Evolutionary conservation across 2,888 invertebrate species (phyloP), one percentile per base, ranked within the genome.

Genomic region (Chrysina gloriosa): DNA sequence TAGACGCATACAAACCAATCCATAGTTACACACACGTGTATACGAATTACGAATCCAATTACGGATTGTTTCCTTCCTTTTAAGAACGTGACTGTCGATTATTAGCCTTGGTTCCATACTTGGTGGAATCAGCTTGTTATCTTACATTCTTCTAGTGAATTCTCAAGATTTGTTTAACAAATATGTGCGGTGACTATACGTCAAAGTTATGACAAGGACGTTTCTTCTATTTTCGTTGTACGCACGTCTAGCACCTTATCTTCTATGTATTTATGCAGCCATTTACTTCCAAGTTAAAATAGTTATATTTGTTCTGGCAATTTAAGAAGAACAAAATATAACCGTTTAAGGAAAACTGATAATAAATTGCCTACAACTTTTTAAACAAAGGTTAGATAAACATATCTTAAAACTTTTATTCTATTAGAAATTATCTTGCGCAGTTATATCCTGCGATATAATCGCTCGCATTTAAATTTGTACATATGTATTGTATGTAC

Each of bases 11-110:
- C 23, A 39, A 11, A 3, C 39, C 27, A 31, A 19, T 52, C 16
- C 29, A 19, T 52, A 16, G 9, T n/a, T 4, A 58, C 25, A 14
- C 7, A 36, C 39, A 42, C 58, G 39, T 61, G 9, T 19, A 31
- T 31, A 52, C 16, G 25, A 11, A 23, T 31, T 11, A 16, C 21
- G 19, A 19, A 31, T 29, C 31, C 29, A 7, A 45, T 42, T 61
- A 56, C 56, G 39, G 34, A 42, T 61, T 16, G 29, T 61, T 61
- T 56, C 42, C 58, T 61, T 61, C 58, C 58, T 61, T 29, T 45
- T 29, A 45, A 45, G 16, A 42, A 61, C 58, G 58, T 61, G 58
- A 61, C 58, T 36, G 16, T 61, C 16, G 27, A 16, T 16, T 25
- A 61, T 61, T 61, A 61, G 27, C 42, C 42, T 42, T 42, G 27